Base-by-base conservation (phyloP, 2,113 vertebrate genomes). In the Neotoma lepida region DNA sequence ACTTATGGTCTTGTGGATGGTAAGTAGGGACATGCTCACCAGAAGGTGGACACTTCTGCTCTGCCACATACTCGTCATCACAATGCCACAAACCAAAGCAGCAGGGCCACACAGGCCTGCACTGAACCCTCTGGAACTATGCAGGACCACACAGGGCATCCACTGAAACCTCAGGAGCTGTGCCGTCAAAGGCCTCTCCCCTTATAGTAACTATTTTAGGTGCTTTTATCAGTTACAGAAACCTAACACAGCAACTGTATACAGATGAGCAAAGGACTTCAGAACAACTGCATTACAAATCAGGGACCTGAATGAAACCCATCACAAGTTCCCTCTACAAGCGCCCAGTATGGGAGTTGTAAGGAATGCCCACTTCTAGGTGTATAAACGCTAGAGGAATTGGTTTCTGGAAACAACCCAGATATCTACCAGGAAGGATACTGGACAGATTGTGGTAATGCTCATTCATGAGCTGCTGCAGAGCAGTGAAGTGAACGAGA, bases 281-380 rank as follows among this genome's bases (percentile, higher is more conserved):
- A 13, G 70, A 78, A 54, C 49, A 56, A 35, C 41, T 51, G 76
- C 33, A 76, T n/a, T 41, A 10, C 66, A 89, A 89, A 73, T 12
- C 80, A 74, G 49, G n/a, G 58, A 68, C 64, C 24, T 8, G 49
- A 4, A 10, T 20, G 24, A 35, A 78, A 70, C 13, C 20, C 33
- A 86, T 28, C 15, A 8, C 17, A 71, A 49, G 68, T 77, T 10
- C 35, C 54, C 35, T 81, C 9, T 14, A 28, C 51, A 4, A 35
- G 24, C 1, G 4, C 3, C 74, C 12, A 2, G 28, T 5, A 0
- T 0, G 0, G 0, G 26, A 46, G 85, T 56, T 15, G 0, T 73
- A 20, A 84, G 5, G 15, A 89, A 22, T 3, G 24, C 30, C 68
- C 46, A 30, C 26, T n/a, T 39, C 24, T 30, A 2, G 8, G 14